Evolutionary conservation across 2,113 vertebrate genomes (phyloP), one percentile per base, ranked within the genome.

Genomic region (Oplegnathus fasciatus): DNA sequence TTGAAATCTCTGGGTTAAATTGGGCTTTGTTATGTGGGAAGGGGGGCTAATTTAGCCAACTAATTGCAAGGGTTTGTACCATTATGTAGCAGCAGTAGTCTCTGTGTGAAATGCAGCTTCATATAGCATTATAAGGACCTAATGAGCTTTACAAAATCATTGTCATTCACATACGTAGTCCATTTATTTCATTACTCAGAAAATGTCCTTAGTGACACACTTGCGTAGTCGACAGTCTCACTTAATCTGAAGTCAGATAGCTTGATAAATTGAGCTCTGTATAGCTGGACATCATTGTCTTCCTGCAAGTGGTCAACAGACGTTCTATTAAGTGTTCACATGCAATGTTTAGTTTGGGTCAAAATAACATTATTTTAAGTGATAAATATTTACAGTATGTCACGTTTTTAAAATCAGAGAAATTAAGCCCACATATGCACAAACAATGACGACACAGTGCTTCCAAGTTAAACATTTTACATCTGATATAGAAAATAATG

Each of bases 91-190:
- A 83, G 64, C 73, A 78, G 66, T 64, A 40, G 73, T 83, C 44
- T 78, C 78, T 78, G 77, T 84, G 84, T 86, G 75, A 78, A 88
- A 88, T 80, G 62, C 73, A 65, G 77, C 75, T 82, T 88, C 74
- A 62, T 87, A 65, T 75, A 57, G 52, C 85, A 86, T 79, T 78
- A 80, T 75, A 68, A 84, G 26, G 61, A 82, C 50, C 74, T 87
- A 83, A 89, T 93, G 80, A 92, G 78, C 83, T 86, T 80, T 79
- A 77, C 69, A 72, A 75, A 85, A 83, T 87, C 48, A 71, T 89
- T 83, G 64, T 48, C 58, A 82, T 79, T 86, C 77, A 80, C 78
- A 54, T 60, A 52, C 65, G 55, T 46, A 68, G 77, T 72, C 65
- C 78, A 68, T 83, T 86, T 82, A 75, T 88, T 77, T 87, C 37